Base-by-base conservation (phyloP, 2,888 invertebrate species). In the Spatulosminthurus flaviceps region DNA sequence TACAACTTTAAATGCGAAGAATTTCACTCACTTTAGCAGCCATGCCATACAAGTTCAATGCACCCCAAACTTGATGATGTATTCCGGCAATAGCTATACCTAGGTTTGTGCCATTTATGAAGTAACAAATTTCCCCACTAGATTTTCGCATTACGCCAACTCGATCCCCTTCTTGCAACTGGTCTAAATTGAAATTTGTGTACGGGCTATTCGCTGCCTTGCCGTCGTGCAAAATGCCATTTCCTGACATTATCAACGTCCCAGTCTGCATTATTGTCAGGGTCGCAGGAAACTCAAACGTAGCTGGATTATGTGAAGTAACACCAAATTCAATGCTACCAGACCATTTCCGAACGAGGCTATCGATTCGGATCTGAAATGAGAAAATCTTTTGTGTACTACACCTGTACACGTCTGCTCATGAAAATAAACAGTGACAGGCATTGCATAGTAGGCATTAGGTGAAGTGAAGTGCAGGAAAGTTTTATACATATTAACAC, bases 211-310 rank as follows among this genome's bases (percentile, higher is more conserved):
- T 92, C 0, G 95, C 96, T 5, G 97, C 97, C 88, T 97, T 96
- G 0, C 97, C 97, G 87, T 97, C 97, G 1, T 96, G 93, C n/a
- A 97, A 90, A 85, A 98, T 96, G 78, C 97, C 97, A 89, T 95
- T 95, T 0, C 97, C 97, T 22, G 97, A 97, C 97, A 98, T 97
- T 94, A 95, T 95, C 42, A 95, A 94, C 0, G 95, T 95, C 11
- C 96, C 92, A 28, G 93, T 92, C 79, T 96, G 92, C 94, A 97
- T 94, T 87, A 97, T 97, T 0, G 97, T 97, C 96, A 98, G 97
- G 0, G 97, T 98, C 0, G 97, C 95, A 1, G 97, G 98, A 88
- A 97, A 97, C 81, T 96, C 93, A 79, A 97, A 90, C 0, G 92
- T 92, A 0, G 92, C 92, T 1, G 98, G 97, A 88, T 96, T 95